These are phyloP conservation scores for Spheniscus mendiculus DNA, from an alignment of 2,113 vertebrate genomes.

Conservation along the genomic window DNA sequence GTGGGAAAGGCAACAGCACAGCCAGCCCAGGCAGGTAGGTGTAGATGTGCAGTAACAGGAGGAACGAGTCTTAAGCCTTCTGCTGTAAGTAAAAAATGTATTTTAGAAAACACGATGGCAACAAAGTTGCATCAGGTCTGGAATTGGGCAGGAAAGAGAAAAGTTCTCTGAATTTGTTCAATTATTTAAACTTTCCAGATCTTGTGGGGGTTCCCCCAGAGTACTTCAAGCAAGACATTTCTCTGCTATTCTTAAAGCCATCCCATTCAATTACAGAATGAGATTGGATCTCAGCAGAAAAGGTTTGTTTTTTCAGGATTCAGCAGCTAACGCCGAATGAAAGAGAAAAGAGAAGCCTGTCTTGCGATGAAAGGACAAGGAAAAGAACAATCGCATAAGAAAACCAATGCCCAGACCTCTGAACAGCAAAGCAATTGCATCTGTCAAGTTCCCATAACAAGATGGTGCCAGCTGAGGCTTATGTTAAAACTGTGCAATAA, in stretches of 20 bases:
- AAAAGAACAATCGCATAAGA: slow-evolving; percentile 1
- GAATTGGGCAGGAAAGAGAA: background rate
- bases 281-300: background rate
- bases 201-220: background rate
- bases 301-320: background rate
- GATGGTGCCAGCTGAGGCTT: slow-evolving; percentile 26
- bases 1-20: background rate
- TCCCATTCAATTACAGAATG: background rate
- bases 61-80: background rate
- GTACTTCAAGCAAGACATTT: background rate
- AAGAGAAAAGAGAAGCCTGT: background rate
- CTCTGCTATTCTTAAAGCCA: background rate
- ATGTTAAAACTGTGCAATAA: slow-evolving; percentile 35
- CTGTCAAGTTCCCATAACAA: background rate
- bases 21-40: background rate
- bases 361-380: background rate
- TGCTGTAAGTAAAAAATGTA: background rate
- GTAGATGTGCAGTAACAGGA: background rate
- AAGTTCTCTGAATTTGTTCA: background rate
- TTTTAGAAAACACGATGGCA: background rate
- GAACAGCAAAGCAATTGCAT: slow-evolving; percentile 14
- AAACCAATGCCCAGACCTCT: background rate
- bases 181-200: background rate
- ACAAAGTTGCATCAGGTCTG: background rate
- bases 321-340: background rate